A percentile compares a stretch with the other conserved stretches of the same genome.
These are phyloP conservation scores for Centropristis striata DNA, from an alignment of 2,113 vertebrate species.

Conservation along the genomic window DNA sequence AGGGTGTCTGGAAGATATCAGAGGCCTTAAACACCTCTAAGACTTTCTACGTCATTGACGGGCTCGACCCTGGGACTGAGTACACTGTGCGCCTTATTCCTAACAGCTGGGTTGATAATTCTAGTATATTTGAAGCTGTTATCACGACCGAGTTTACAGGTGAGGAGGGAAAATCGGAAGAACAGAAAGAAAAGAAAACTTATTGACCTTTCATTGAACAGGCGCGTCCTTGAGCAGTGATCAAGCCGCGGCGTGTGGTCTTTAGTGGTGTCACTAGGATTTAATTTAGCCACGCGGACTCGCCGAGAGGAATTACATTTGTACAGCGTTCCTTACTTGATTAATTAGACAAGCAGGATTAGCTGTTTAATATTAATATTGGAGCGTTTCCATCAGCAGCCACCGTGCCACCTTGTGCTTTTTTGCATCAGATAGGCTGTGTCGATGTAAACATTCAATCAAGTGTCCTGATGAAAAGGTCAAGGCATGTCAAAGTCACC, in stretches of 20 bases:
- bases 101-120: slow-evolving; percentile 91
- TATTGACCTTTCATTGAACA: slow-evolving; percentile 13
- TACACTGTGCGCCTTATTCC: slow-evolving; percentile 88
- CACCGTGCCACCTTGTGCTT: slow-evolving; percentile 46
- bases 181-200: slow-evolving; percentile 25
- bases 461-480: slow-evolving; percentile 74
- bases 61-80: slow-evolving; percentile 89
- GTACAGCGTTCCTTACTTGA: slow-evolving; percentile 76
- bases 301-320: slow-evolving; percentile 77
- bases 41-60: slow-evolving; percentile 90
- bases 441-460: slow-evolving; percentile 81
- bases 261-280: slow-evolving; percentile 53
- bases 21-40: slow-evolving; percentile 89
- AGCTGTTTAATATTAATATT: slow-evolving; percentile 85
- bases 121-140: slow-evolving; percentile 95
- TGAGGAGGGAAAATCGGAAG: slow-evolving; percentile 81
- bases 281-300: slow-evolving; percentile 58
- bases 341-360: slow-evolving; percentile 85
- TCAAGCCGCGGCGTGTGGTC: slow-evolving; percentile 39
- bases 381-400: slow-evolving; percentile 64
- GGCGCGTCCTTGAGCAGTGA: slow-evolving; percentile 61
- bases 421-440: slow-evolving; percentile 62
- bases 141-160: slow-evolving; percentile 84
- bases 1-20: slow-evolving; percentile 89
- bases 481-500: slow-evolving; percentile 77